phyloP scores from a whole-genome alignment of 2,797 vertebrate genomes.

The Alcedo quadribrachys region DNA sequence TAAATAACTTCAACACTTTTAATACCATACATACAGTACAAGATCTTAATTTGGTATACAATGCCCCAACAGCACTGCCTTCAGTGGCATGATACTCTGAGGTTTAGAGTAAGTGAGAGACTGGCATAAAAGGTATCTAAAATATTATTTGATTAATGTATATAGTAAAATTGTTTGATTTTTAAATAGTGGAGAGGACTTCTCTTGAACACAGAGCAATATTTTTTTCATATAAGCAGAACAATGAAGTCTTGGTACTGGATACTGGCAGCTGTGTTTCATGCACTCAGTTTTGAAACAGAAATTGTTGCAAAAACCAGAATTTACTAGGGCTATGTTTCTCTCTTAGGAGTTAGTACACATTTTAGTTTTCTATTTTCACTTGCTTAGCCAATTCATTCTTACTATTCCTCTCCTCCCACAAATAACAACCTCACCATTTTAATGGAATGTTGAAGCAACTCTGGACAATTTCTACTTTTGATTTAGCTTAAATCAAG shows the following conservation, averaged over 20 bases:
- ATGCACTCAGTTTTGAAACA: neutral
- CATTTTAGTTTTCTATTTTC: neutral
- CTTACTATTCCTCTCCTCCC: neutral
- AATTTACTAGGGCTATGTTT: neutral
- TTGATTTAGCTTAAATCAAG: neutral
- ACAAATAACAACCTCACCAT: neutral
- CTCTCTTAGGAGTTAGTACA: neutral
- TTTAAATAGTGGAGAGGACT: neutral
- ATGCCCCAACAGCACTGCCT: neutral
- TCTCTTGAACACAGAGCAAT: neutral
- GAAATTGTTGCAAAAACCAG: neutral
- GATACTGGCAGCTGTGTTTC: neutral
- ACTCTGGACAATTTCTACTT: neutral
- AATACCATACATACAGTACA: neutral
- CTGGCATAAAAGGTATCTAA: neutral
- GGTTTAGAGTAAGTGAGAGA: neutral
- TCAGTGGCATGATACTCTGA: neutral
- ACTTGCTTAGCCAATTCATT: neutral
- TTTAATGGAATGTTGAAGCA: neutral
- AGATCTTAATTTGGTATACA: neutral
- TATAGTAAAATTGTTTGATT: neutral
- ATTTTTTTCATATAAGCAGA: neutral
- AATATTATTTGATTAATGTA: neutral
- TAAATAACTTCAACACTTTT: neutral
- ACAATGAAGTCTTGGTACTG: conserved; percentile 26